Base-by-base conservation (phyloP, 2,888 invertebrate genomes). In the Lasioglossum malachurum region DNA sequence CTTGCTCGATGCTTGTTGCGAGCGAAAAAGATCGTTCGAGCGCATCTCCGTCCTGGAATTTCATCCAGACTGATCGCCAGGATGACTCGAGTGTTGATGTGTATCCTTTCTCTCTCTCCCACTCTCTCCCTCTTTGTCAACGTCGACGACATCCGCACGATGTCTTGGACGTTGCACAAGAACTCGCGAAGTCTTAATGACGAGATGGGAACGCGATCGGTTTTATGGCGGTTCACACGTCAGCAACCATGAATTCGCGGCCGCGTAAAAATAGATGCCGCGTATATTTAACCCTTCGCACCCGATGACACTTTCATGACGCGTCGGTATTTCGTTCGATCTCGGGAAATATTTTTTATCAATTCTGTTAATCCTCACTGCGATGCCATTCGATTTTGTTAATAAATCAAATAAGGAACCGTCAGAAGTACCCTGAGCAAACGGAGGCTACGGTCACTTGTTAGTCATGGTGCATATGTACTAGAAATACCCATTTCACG, bases 271-370 rank as follows among this genome's bases (percentile, higher is more conserved):
- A 69, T 75, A 69, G 38, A 60, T 14, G 19, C 35, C 60, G 27
- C 53, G 78, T 78, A 67, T 64, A 82, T 57, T 78, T 82, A 78
- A 82, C 74, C 60, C 27, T 60, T 60, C 23, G 2, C 27, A 27
- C 14, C 27, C 60, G 27, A 27, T n/a, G 60, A 27, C 27, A 60
- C 14, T 60, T 27, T 27, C 4, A n/a, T 27, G n/a, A 27, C 10
- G 27, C 1, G 27, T 27, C 60, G n/a, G 14, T 1, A 60, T 2
- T 60, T 5, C 27, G 27, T 4, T 4, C 27, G 14, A 60, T 14
- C 60, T 4, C 14, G 4, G 14, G 14, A 60, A 27, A 60, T 14
- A 5, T 27, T 60, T 49, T 19, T 49, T 0, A 19, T 7, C 1
- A 19, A 60, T 4, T 27, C 14, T 12, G n/a, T 10, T 27, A 12